Evolutionary conservation across 2,113 vertebrate genomes (phyloP).

Genomic region (Muscicapa adusta): DNA sequence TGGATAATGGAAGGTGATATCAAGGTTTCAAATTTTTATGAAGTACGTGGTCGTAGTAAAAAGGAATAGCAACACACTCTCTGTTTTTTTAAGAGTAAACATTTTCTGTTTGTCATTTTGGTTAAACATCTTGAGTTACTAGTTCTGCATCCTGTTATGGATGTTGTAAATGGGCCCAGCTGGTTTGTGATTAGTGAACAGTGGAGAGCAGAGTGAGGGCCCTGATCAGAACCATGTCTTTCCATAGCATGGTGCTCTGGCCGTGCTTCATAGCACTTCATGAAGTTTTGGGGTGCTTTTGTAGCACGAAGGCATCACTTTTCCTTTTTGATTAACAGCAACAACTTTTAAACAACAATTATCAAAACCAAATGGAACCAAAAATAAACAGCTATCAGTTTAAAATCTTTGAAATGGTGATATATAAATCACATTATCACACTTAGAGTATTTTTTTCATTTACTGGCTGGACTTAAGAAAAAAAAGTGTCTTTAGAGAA

Average conservation of each 20-base stretch:
- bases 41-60: background rate
- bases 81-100: background rate
- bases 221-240: background rate
- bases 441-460: background rate
- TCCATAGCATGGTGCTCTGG: background rate
- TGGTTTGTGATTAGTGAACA: background rate
- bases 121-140: background rate
- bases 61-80: background rate
- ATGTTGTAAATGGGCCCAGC: background rate
- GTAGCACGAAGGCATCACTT: background rate
- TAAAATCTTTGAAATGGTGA: background rate
- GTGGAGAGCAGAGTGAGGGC: background rate
- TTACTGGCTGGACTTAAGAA: background rate
- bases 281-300: background rate
- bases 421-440: background rate
- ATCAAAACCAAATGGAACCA: fast-evolving
- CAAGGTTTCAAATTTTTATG: background rate
- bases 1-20: background rate
- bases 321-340: background rate
- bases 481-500: background rate
- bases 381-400: background rate
- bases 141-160: background rate
- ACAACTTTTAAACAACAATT: background rate
- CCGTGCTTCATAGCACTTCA: background rate
- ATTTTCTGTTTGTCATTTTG: background rate